Evolutionary conservation across 2,797 vertebrate species (phyloP).

Genomic region (Pipistrellus pipistrellus): DNA sequence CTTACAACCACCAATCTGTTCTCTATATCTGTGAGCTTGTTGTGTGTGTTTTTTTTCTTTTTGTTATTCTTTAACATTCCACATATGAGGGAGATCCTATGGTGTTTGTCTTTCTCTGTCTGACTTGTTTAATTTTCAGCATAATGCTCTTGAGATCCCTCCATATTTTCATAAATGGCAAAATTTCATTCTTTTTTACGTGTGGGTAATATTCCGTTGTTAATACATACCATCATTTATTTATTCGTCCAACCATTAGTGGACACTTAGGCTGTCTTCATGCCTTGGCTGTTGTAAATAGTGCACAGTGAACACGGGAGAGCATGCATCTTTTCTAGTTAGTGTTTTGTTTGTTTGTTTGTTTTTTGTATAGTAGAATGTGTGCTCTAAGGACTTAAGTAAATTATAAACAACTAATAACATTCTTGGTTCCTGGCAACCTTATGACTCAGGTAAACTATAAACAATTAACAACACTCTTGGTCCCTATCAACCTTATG

Average conservation of each 20-base stretch:
- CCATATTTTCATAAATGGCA: not conserved
- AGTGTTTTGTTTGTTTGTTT: not conserved
- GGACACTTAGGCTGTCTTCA: not conserved
- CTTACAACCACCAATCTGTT: not conserved
- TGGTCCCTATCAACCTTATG: not conserved
- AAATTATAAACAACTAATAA: not conserved
- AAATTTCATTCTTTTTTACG: not conserved
- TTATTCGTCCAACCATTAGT: not conserved
- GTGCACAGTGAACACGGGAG: not conserved
- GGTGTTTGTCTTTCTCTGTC: not conserved
- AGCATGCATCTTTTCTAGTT: not conserved
- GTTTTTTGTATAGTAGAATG: not conserved
- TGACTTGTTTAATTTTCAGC: not conserved
- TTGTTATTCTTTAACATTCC: not conserved
- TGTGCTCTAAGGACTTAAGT: not conserved
- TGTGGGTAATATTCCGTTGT: not conserved
- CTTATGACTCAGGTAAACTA: not conserved
- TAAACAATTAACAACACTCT: not conserved
- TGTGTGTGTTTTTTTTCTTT: no score
- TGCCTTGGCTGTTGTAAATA: not conserved
- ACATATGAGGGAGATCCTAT: not conserved
- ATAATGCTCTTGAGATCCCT: not conserved
- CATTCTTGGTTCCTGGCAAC: not conserved
- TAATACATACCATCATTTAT: not conserved
- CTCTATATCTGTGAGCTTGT: not conserved